These are phyloP conservation scores for Poeciliopsis prolifica DNA, from an alignment of 2,113 vertebrate genomes.

Conservation along the genomic window DNA sequence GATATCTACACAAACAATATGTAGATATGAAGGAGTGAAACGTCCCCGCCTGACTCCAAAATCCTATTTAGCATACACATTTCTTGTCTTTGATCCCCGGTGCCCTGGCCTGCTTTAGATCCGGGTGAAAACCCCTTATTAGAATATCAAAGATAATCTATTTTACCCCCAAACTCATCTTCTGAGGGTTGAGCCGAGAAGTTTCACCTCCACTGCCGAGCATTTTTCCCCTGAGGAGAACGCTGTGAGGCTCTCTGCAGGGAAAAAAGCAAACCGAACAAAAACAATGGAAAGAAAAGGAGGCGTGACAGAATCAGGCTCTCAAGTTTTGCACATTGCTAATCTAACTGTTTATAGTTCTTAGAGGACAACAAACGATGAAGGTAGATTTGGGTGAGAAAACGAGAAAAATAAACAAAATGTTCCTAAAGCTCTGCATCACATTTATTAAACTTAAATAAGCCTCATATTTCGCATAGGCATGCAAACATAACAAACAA, in stretches of 20 bases:
- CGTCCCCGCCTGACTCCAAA: slow-evolving; percentile 12
- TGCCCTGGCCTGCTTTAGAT: slow-evolving; percentile 56
- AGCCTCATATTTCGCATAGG: too few species aligned
- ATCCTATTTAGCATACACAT: slow-evolving; percentile 30
- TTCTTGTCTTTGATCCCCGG: slow-evolving; percentile 50
- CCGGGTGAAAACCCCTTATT: slow-evolving; percentile 48
- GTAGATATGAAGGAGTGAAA: not conserved
- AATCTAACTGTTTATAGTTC: not conserved
- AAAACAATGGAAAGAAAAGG: slow-evolving; percentile 5
- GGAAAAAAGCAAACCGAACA: not conserved
- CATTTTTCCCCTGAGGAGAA: slow-evolving; percentile 6
- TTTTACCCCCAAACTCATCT: slow-evolving; percentile 42
- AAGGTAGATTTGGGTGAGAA: not conserved
- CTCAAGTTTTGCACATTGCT: not conserved
- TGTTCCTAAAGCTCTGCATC: too few species aligned
- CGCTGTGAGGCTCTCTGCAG: slow-evolving; percentile 9
- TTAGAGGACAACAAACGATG: not conserved
- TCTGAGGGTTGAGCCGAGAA: slow-evolving; percentile 13
- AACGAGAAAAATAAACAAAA: not conserved
- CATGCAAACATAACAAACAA: too few species aligned
- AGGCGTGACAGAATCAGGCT: slow-evolving; percentile 17
- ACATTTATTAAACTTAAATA: too few species aligned
- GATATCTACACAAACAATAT: slow-evolving; percentile 8
- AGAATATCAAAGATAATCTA: slow-evolving; percentile 63
- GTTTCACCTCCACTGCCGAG: slow-evolving; percentile 18